A percentile compares a stretch with the other conserved stretches of the same genome.
Evolutionary conservation across 2,888 invertebrate species (phyloP).

Genomic region (Leptinotarsa rubiginosa): DNA sequence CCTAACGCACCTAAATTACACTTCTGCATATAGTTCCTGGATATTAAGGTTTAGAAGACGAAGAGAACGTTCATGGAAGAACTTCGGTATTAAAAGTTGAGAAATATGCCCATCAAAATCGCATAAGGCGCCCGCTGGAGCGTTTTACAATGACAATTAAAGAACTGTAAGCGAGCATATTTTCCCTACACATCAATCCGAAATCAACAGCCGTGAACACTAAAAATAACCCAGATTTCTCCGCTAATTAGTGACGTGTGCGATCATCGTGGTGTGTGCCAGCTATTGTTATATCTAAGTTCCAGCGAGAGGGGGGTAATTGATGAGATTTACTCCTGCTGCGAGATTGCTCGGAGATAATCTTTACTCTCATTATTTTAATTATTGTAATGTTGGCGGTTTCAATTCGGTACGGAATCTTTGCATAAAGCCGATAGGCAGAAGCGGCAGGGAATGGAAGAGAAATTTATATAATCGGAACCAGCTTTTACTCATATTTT

Average conservation of each 20-base stretch:
- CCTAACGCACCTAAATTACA: slow-evolving; percentile 8
- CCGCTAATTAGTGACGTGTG: slow-evolving; percentile 62
- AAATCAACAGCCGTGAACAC: slow-evolving; percentile 56
- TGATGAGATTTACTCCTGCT: slow-evolving; percentile 54
- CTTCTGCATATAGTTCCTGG: slow-evolving; percentile 15
- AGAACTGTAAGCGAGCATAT: slow-evolving; percentile 46
- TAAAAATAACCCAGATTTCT: slow-evolving; percentile 62
- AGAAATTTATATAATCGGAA: neutral
- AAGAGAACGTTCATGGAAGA: slow-evolving; percentile 1
- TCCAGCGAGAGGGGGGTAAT: slow-evolving; percentile 50
- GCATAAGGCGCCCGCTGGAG: slow-evolving; percentile 52
- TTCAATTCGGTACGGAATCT: neutral
- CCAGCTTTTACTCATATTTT: neutral
- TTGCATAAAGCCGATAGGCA: slow-evolving; percentile 2
- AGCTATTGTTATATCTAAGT: slow-evolving; percentile 52
- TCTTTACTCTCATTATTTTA: slow-evolving; percentile 40
- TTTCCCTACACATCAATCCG: slow-evolving; percentile 56
- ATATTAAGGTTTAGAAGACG: slow-evolving; percentile 10
- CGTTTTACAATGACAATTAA: slow-evolving; percentile 53
- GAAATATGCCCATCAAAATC: slow-evolving; percentile 52
- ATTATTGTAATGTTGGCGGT: slow-evolving; percentile 30
- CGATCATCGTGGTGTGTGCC: slow-evolving; percentile 58
- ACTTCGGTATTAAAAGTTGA: slow-evolving; percentile 38
- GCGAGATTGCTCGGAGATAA: slow-evolving; percentile 50
- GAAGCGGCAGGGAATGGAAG: neutral